Percentiles rank a stretch among this genome's conserved stretches.
phyloP scores from a whole-genome alignment of 1,140 invertebrate genomes.

The Planococcus citri region DNA sequence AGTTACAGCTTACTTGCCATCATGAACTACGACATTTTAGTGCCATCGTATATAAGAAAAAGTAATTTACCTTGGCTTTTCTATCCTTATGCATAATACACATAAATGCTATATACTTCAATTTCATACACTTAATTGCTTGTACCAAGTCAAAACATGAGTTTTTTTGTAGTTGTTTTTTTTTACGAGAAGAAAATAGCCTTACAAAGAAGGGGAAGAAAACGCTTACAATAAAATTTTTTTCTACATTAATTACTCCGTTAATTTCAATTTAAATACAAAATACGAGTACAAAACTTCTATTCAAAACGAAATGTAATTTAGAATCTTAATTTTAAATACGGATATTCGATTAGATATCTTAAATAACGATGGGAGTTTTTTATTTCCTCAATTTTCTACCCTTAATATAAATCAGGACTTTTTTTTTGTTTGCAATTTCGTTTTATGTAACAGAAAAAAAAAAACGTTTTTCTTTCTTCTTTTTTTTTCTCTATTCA shows the following conservation, averaged over 20 bases:
- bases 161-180: too few relatives aligned
- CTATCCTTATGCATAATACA: too few relatives aligned
- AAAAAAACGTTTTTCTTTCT: conserved; percentile 1
- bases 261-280: not conserved
- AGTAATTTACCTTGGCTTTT: too few relatives aligned
- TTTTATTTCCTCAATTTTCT: not conserved
- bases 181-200: not conserved
- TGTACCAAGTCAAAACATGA: too few relatives aligned
- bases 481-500: not conserved
- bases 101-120: too few relatives aligned
- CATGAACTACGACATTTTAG: not conserved
- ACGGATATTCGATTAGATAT: conserved; percentile 1
- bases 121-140: too few relatives aligned
- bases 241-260: not conserved
- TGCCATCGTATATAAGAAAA: not conserved
- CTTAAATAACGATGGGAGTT: not conserved
- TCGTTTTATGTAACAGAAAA: not conserved
- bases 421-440: not conserved
- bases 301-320: not conserved
- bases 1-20: not conserved
- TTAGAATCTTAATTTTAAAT: not conserved
- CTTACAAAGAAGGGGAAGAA: too few relatives aligned
- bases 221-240: too few relatives aligned
- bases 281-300: not conserved
- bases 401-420: conserved; percentile 6